Conservation (phyloP, 2,113 vertebrate genomes). For the Hippolais icterina region DNA sequence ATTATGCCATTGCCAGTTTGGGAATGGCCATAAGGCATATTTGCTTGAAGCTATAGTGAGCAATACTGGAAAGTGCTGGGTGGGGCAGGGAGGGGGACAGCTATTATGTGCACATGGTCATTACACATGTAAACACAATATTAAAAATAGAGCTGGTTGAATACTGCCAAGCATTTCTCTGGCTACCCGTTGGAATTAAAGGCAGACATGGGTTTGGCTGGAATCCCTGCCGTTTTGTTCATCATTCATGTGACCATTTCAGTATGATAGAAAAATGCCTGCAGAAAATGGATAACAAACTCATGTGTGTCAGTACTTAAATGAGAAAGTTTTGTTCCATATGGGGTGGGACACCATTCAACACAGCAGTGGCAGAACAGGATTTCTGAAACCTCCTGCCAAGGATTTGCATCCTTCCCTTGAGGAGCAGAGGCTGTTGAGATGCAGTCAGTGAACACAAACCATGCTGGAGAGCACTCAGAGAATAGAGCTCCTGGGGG, state of each 20-base stretch:
- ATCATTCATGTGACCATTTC: background rate
- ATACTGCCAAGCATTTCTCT: background rate
- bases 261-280: background rate
- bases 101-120: slow-evolving; percentile 23
- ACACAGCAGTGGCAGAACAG: background rate
- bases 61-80: slow-evolving; percentile 43
- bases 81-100: slow-evolving; percentile 35
- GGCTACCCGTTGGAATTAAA: background rate
- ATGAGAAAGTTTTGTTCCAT: background rate
- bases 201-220: background rate
- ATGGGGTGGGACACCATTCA: background rate
- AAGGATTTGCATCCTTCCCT: background rate
- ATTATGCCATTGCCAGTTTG: background rate
- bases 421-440: background rate
- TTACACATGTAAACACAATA: slow-evolving; percentile 22
- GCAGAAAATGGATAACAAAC: background rate
- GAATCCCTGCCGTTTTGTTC: background rate
- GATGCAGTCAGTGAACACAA: background rate
- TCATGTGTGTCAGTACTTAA: background rate
- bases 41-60: slow-evolving; percentile 11
- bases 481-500: background rate
- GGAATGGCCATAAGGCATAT: slow-evolving; percentile 41
- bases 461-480: background rate
- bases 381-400: background rate
- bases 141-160: slow-evolving; percentile 24